These are phyloP conservation scores for Sebastiscus albofasciatus DNA, from an alignment of 2,797 vertebrate genomes.

Conservation along the genomic window DNA sequence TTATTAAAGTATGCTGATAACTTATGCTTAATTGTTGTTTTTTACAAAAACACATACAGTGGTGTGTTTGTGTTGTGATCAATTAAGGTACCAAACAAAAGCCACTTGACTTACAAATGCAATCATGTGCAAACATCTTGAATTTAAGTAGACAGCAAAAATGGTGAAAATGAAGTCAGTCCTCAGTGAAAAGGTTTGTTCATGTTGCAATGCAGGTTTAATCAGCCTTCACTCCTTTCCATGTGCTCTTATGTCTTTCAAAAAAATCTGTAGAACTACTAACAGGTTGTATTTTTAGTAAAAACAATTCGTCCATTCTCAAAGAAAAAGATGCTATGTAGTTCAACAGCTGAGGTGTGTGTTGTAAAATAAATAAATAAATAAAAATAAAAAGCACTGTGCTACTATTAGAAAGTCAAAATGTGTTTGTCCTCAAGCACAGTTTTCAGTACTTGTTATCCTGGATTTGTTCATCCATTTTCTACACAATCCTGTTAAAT, in stretches of 20 bases:
- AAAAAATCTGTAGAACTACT: constrained; percentile 3
- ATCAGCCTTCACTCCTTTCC: constrained; percentile 12
- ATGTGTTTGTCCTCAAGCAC: constrained; percentile 46
- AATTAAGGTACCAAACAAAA: constrained; percentile 29
- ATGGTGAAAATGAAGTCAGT: neutral
- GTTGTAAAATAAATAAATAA: constrained; percentile 5
- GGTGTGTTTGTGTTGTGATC: neutral
- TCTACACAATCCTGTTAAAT: constrained; percentile 64
- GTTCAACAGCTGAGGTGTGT: constrained; percentile 23
- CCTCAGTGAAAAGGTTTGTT: constrained; percentile 5
- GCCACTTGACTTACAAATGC: constrained; percentile 8
- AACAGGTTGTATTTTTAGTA: constrained; percentile 29
- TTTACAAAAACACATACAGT: constrained; percentile 1
- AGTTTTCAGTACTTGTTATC: constrained; percentile 33
- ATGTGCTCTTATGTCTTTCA: constrained; percentile 43
- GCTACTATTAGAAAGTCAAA: constrained; percentile 23
- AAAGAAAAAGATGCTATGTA: neutral
- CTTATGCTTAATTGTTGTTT: constrained; percentile 10
- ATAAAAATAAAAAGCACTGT: constrained; percentile 17
- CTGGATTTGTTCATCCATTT: constrained; percentile 50
- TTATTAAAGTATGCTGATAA: neutral
- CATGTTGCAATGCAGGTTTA: neutral
- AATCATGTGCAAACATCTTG: constrained; percentile 8
- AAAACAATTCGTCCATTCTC: neutral
- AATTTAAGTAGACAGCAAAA: neutral